Evolutionary conservation across 2,888 invertebrate species (phyloP), one percentile per base, ranked within the genome.

Genomic region (Hirtodrosophila histrioides): DNA sequence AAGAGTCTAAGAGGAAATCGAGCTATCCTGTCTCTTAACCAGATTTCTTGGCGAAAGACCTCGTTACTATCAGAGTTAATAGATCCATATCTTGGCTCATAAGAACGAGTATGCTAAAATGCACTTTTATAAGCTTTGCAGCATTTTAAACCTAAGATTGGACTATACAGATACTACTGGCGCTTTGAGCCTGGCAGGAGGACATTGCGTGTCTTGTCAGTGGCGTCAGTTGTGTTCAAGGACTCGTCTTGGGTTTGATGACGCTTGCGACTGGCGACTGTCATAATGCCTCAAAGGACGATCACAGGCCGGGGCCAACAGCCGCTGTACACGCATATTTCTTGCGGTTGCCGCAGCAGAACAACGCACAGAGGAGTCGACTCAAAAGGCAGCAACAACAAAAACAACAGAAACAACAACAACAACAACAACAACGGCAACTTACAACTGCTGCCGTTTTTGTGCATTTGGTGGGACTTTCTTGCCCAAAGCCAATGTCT

Each of bases 141-240:
- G 9, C 7, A 1, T 4, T 31, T 31, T 5, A 8, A 31, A 31
- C 31, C 3, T 31, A 31, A 8, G 31, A 1, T 31, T 31, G 9
- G 31, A 0, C 3, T 27, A 27, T 4, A 5, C 6, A 27, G 3
- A 23, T 49, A 36, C 37, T 49, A 17, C 17, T 17, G 17, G 49
- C 49, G 37, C 27, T 69, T 64, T 49, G 39, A 33, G 10, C 55
- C 37, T 1, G 45, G 43, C 54, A 35, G 27, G 37, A 27, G 69
- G 35, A 29, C 44, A 58, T 86, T 82, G 87, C 81, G 81, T 84
- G 86, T 66, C 24, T 41, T 12, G 57, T 36, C 41, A 33, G 58
- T 60, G 75, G 76, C 88, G 86, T 82, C 89, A 89, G 89, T 88
- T 89, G 89, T 75, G 86, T 64, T 88, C 89, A 89, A 89, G 89